Percentiles rank a stretch among this genome's conserved stretches.
These are phyloP conservation scores for Leptinotarsa texana DNA, from an alignment of 1,140 invertebrate genomes.

Conservation along the genomic window DNA sequence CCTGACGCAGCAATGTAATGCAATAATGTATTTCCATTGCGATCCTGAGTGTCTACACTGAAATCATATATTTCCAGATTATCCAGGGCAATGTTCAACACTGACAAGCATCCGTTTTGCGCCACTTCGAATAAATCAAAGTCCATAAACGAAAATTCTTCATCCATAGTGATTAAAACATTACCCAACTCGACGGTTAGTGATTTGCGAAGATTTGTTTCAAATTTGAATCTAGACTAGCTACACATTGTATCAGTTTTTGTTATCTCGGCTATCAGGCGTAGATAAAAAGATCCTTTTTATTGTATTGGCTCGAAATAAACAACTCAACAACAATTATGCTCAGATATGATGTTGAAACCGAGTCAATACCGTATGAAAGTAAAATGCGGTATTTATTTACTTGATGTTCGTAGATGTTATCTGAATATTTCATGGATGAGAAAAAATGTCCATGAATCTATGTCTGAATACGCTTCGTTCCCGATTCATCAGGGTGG, in stretches of 20 bases:
- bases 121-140: constrained; percentile 40
- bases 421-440: too few species aligned
- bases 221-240: not conserved
- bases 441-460: too few species aligned
- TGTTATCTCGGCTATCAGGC: not conserved
- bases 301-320: not conserved
- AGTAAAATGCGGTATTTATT: too few species aligned
- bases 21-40: constrained; percentile 33
- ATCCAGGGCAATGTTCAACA: constrained; percentile 39
- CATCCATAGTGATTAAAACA: constrained; percentile 15
- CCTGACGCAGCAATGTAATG: constrained; percentile 36
- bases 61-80: constrained; percentile 37
- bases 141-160: constrained; percentile 36
- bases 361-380: too few species aligned
- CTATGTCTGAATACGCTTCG: too few species aligned
- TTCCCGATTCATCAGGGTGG: too few species aligned
- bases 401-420: too few species aligned
- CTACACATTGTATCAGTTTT: not conserved
- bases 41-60: constrained; percentile 34
- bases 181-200: not conserved
- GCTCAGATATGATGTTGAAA: not conserved
- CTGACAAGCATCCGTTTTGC: constrained; percentile 32
- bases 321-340: not conserved
- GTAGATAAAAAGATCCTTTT: not conserved
- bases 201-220: not conserved